These are phyloP conservation scores for Drosophila macrothrix DNA, from an alignment of 2,888 invertebrate genomes.

Conservation along the genomic window DNA sequence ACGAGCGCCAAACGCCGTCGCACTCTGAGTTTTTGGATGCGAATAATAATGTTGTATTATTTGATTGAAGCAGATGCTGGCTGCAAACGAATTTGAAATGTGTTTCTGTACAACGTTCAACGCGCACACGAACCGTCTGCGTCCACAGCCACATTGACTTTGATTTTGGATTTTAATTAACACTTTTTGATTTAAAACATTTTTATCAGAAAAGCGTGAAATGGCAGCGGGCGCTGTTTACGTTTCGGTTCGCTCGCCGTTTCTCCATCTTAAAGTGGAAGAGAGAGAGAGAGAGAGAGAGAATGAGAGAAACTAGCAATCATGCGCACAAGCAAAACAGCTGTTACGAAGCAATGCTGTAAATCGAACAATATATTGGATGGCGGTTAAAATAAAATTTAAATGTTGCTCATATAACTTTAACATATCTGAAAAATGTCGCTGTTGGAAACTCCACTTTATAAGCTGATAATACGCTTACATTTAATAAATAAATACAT, in stretches of 20 bases:
- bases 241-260: constrained; percentile 64
- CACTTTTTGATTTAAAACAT: constrained; percentile 80
- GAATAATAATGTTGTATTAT: constrained; percentile 34
- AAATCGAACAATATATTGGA: not conserved
- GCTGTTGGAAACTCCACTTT: not conserved
- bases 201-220: constrained; percentile 78
- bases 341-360: constrained; percentile 38
- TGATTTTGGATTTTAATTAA: constrained; percentile 77
- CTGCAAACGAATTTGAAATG: constrained; percentile 28
- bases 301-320: constrained; percentile 20
- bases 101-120: constrained; percentile 40
- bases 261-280: constrained; percentile 19
- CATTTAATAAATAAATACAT: not conserved
- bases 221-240: constrained; percentile 72
- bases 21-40: constrained; percentile 31
- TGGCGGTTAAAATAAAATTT: constrained; percentile 27
- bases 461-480: not conserved
- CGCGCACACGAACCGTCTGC: constrained; percentile 71
- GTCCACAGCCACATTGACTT: constrained; percentile 77
- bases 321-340: constrained; percentile 55
- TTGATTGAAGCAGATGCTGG: constrained; percentile 48
- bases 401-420: not conserved
- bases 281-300: constrained; percentile 19
- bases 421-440: not conserved
- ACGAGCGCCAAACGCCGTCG: constrained; percentile 58